A percentile compares a stretch with the other conserved stretches of the same genome.
These are phyloP conservation scores for Macquaria ambigua DNA, from an alignment of 2,113 vertebrate species.

Conservation along the genomic window DNA sequence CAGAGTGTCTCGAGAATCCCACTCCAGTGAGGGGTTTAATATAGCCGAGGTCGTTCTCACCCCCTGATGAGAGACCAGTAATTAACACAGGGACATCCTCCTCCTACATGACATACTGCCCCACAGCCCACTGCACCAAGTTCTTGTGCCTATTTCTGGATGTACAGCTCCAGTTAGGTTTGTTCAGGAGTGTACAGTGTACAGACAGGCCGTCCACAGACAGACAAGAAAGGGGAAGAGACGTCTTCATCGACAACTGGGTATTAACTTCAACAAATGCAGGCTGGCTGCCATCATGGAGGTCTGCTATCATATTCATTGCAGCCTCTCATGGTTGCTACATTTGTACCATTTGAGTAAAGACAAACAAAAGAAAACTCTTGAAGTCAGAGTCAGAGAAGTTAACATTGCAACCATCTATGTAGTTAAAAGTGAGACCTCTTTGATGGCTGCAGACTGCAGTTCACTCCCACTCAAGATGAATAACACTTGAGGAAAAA, in stretches of 20 bases:
- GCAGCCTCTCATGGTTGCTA: not conserved
- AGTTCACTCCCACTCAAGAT: not conserved
- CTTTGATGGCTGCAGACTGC: conserved; percentile 1
- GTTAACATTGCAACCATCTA: not conserved
- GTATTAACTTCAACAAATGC: conserved; percentile 2
- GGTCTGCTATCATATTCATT: not conserved
- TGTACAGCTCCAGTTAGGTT: conserved; percentile 11
- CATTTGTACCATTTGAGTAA: not conserved
- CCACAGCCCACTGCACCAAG: conserved; percentile 13
- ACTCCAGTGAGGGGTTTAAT: conserved; percentile 54
- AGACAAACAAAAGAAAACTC: not conserved
- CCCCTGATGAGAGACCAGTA: conserved; percentile 55
- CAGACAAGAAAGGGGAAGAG: conserved; percentile 7
- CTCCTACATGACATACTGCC: conserved; percentile 31
- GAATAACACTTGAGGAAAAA: conserved; percentile 24
- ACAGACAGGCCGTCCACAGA: conserved; percentile 29
- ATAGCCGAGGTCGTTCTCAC: conserved; percentile 48
- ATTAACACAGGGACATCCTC: conserved; percentile 51
- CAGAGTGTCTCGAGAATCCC: conserved; percentile 58
- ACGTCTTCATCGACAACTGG: conserved; percentile 32
- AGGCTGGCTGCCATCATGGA: not conserved
- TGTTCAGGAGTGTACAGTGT: conserved; percentile 36
- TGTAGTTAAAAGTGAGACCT: conserved; percentile 6
- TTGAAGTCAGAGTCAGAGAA: not conserved
- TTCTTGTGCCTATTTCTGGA: conserved; percentile 50